Conservation (phyloP, 2,888 invertebrate genomes). For the Drosophila nr. medialis region DNA sequence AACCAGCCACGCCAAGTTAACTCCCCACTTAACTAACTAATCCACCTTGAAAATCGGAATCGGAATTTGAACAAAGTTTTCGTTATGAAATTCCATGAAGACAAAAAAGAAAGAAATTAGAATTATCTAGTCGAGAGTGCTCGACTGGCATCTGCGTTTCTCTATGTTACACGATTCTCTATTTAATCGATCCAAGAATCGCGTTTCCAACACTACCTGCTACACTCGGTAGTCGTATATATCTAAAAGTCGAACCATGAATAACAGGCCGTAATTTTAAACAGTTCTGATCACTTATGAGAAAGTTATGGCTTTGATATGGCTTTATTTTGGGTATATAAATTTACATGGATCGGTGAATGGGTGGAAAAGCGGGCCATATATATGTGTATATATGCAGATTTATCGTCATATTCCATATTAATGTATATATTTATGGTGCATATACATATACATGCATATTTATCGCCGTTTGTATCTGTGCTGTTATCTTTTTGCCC, state of each 20-base stretch:
- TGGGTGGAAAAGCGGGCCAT: background rate
- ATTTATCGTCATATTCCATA: background rate
- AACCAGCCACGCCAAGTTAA: background rate
- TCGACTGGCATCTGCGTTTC: background rate
- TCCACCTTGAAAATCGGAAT: background rate
- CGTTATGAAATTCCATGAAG: background rate
- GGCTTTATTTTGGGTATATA: background rate
- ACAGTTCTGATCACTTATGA: background rate
- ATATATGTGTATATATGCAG: background rate
- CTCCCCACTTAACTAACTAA: background rate
- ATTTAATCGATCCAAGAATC: too few species aligned
- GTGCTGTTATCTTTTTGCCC: conserved; percentile 10
- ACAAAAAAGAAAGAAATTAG: background rate
- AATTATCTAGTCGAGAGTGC: background rate
- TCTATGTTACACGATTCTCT: too few species aligned
- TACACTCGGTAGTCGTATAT: background rate
- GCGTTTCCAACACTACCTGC: too few species aligned
- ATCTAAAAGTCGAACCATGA: background rate
- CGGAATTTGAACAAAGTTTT: background rate
- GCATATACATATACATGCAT: background rate
- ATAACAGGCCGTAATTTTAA: background rate
- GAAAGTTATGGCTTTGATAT: background rate
- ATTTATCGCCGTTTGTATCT: conserved; percentile 7
- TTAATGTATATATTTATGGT: background rate
- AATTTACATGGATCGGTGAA: background rate